Conservation (phyloP, 2,797 vertebrate species). For the Rallus crepitans region DNA sequence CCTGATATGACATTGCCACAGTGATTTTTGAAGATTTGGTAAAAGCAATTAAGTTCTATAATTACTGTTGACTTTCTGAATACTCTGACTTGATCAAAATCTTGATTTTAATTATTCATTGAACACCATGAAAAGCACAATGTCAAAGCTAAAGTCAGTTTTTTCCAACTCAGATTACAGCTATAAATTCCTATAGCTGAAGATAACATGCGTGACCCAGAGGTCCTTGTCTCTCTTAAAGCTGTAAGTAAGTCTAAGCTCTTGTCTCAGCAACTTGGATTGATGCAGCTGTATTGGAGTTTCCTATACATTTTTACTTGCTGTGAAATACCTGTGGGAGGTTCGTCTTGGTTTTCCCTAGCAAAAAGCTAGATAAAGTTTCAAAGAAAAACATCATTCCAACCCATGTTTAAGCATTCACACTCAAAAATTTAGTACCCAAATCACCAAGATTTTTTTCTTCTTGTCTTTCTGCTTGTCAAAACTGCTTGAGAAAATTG, state of each 20-base stretch:
- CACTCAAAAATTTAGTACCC: background rate
- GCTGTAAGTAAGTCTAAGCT: background rate
- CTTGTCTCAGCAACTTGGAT: background rate
- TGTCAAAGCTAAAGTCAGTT: background rate
- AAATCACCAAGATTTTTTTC: background rate
- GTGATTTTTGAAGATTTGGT: background rate
- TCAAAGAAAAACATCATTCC: background rate
- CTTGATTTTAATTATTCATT: background rate
- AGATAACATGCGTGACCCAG: background rate
- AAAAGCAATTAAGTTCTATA: background rate
- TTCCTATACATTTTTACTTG: background rate
- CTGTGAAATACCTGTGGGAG: background rate
- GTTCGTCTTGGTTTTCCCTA: background rate
- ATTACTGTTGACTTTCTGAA: conserved; percentile 25
- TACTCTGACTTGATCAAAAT: background rate
- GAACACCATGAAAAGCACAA: background rate
- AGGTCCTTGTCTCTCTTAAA: background rate
- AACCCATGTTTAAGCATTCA: background rate
- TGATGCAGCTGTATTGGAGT: background rate
- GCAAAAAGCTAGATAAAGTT: background rate
- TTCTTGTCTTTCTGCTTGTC: background rate
- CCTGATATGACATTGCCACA: background rate
- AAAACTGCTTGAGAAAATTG: background rate
- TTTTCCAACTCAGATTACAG: background rate
- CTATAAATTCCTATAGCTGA: background rate